Evolutionary conservation across 2,888 invertebrate genomes (phyloP), one percentile per base, ranked within the genome.

Genomic region (Hemistola chrysoprasaria): DNA sequence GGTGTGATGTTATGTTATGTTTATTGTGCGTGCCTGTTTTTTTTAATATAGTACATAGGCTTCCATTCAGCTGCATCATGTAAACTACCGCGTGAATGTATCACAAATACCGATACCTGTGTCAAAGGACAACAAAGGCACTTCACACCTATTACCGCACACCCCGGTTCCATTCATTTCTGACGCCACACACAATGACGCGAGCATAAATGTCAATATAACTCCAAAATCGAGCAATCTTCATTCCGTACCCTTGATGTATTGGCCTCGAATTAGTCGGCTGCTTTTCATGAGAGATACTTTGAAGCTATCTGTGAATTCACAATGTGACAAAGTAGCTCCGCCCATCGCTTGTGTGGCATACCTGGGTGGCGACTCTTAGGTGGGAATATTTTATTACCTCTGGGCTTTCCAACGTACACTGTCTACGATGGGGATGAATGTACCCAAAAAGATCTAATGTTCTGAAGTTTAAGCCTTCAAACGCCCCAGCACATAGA

Each of bases 141-240:
- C 87, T 88, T 88, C 87, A 87, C 87, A 87, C 86, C 82, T 86
- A 86, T 88, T 86, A 86, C 71, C 71, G 65, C 66, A 72, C 79
- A 78, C 79, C 76, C 72, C 62, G 70, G 62, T 62, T 70, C 73
- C 82, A 86, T 87, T 88, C 81, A 85, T 55, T 53, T 55, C 60
- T 78, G 74, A 86, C 86, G 83, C 84, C 86, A 84, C 73, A 74
- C 81, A 87, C 85, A 87, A 87, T 75, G 78, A 69, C 65, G 20
- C 62, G 67, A 73, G 78, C 84, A 78, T 82, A 85, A 86, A 86
- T 71, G 84, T 86, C 87, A 85, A 77, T 73, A 78, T 61, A 64
- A 69, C 70, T 77, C 77, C 78, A 66, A 75, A 71, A 73, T 74
- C 65, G 71, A 73, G 72, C 73, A 66, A 66, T 72, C 75, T 44